Percentiles rank a stretch among this genome's conserved stretches.
Evolutionary conservation across 2,888 invertebrate genomes (phyloP).

Genomic region (Amblyteles armatorius): DNA sequence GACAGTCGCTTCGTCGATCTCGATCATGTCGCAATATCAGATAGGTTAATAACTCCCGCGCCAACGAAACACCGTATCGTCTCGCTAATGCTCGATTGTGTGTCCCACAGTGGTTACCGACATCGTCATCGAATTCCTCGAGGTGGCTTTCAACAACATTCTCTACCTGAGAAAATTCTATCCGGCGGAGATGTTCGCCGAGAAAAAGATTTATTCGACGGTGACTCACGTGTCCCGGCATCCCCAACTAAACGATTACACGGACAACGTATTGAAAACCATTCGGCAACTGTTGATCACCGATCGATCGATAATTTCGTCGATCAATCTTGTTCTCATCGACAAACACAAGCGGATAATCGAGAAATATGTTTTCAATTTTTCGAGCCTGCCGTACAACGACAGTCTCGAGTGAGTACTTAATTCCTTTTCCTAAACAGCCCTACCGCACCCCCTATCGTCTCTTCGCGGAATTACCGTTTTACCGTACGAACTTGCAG

Average conservation of each 20-base stretch:
- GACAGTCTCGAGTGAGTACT: conserved; percentile 76
- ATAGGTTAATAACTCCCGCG: conserved; percentile 1
- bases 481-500: conserved; percentile 68
- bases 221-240: conserved; percentile 87
- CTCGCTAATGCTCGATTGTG: not conserved
- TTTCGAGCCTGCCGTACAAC: conserved; percentile 76
- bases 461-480: conserved; percentile 4
- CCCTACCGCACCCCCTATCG: not conserved
- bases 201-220: conserved; percentile 88
- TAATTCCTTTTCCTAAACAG: not conserved
- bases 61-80: not conserved
- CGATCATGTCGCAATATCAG: conserved; percentile 16
- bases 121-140: conserved; percentile 88
- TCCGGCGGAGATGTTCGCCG: conserved; percentile 88
- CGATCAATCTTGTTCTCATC: conserved; percentile 86
- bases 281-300: conserved; percentile 81
- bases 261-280: conserved; percentile 77
- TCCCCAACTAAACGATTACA: conserved; percentile 88
- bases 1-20: not conserved
- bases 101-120: conserved; percentile 85
- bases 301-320: conserved; percentile 85
- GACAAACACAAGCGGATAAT: conserved; percentile 82
- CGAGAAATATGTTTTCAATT: conserved; percentile 85
- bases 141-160: conserved; percentile 88
- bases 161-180: conserved; percentile 88